A percentile compares a stretch with the other conserved stretches of the same genome.
Conservation (phyloP, 2,888 invertebrate species). For the Stramonita haemastoma region DNA sequence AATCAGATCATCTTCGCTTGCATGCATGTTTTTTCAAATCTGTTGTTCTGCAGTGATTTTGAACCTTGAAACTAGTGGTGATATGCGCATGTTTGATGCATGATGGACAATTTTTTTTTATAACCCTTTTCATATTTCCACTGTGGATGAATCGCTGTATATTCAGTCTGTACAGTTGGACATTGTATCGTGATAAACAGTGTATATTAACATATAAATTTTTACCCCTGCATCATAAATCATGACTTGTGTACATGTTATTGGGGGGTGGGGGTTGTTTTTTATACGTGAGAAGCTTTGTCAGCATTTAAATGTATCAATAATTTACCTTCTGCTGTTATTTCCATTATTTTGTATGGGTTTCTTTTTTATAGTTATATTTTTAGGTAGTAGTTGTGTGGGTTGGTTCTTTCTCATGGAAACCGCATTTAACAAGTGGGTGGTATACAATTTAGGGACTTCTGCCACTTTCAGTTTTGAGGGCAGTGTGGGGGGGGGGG, state of each 20-base stretch:
- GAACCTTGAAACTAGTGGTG: background rate
- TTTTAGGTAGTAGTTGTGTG: too few species aligned
- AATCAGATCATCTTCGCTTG: background rate
- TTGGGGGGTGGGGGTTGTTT: too few species aligned
- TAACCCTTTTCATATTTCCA: background rate
- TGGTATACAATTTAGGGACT: too few species aligned
- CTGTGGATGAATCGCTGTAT: background rate
- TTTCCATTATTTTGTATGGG: too few species aligned
- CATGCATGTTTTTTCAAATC: background rate
- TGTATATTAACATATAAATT: background rate
- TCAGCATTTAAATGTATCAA: too few species aligned
- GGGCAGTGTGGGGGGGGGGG: too few species aligned
- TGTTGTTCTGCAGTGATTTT: background rate
- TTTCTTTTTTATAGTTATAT: too few species aligned
- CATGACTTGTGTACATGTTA: background rate
- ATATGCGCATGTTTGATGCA: background rate
- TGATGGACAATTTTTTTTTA: background rate
- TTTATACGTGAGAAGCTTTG: too few species aligned
- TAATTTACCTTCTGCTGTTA: too few species aligned
- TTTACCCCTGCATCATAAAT: background rate
- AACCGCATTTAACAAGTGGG: too few species aligned
- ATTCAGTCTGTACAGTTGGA: background rate
- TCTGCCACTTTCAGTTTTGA: too few species aligned
- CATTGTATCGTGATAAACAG: background rate
- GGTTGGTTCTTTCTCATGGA: too few species aligned